Base-by-base conservation (phyloP, 1,140 invertebrate species). In the Euglossa dilemma region DNA sequence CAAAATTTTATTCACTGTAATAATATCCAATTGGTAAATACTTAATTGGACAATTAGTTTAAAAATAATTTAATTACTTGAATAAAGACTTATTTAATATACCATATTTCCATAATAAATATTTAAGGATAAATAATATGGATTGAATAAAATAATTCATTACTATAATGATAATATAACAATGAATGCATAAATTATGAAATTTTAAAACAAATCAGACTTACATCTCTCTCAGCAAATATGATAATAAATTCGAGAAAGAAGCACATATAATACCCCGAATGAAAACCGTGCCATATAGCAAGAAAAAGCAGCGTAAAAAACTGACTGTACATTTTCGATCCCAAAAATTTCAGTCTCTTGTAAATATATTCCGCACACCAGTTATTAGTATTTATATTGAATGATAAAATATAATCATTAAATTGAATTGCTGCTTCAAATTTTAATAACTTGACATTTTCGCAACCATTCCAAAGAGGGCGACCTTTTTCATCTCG, bases 361-460 rank as follows among this genome's bases (percentile, higher is more conserved):
- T 99, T 99, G 93, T 98, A 99, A 63, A 99, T 95, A 91, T 99
- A 99, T 94, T 98, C 97, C 0, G 97, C 96, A 69, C 98, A 97
- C 97, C 98, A 99, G 45, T 96, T 95, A 94, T 99, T 99, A 0
- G 98, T 99, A 90, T 99, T 99, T 69, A 97, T 97, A 92, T 99
- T 99, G 92, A 99, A 99, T 18, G 97, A 97, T 78, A 96, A 94
- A 69, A 99, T 98, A 89, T 98, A 97, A 89, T 98, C 96, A 77
- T 96, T 96, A 93, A 99, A 98, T 64, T 96, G 96, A 6, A 96
- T 96, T 8, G 97, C 96, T 47, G 95, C 96, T 94, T 99, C 98
- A 90, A 97, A 98, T 1, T 96, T 94, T 47, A 93, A 89, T 2
- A 99, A 89, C 87, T 97, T 96, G 0, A 99, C 97, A 93, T 99